These are phyloP conservation scores for Palloptera scutellata DNA, from an alignment of 2,888 invertebrate genomes.

Conservation along the genomic window DNA sequence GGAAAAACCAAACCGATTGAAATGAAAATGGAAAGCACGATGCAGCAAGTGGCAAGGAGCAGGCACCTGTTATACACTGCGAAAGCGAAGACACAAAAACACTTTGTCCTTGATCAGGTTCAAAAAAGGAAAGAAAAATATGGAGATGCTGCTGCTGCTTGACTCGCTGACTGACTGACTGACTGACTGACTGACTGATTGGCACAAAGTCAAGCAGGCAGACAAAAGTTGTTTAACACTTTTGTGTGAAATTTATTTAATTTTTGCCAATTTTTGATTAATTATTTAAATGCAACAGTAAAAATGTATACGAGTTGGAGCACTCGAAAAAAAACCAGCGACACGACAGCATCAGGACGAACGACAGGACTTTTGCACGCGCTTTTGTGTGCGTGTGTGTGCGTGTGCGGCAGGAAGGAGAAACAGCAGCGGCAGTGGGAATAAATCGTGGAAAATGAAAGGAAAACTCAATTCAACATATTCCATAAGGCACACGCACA, in stretches of 20 bases:
- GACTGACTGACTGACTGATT: too few relatives aligned
- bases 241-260: neutral
- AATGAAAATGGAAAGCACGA: neutral
- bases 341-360: neutral
- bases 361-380: conserved; percentile 16
- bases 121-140: neutral
- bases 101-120: conserved; percentile 7
- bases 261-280: too few relatives aligned
- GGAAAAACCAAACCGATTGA: neutral
- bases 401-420: neutral
- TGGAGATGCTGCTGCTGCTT: too few relatives aligned
- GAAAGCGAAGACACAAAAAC: neutral
- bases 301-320: conserved; percentile 28
- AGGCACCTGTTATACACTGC: conserved; percentile 36
- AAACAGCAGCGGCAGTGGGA: too few relatives aligned
- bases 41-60: too few relatives aligned
- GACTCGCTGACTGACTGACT: too few relatives aligned
- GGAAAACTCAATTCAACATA: conserved; percentile 15
- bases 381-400: conserved; percentile 23
- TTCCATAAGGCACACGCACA: neutral
- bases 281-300: conserved; percentile 25
- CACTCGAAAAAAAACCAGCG: conserved; percentile 16
- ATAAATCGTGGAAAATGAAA: conserved; percentile 10
- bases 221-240: neutral
- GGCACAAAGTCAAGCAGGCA: neutral